Evolutionary conservation across 2,888 invertebrate species (phyloP), one percentile per base, ranked within the genome.

Genomic region (Dasypogon diadema): DNA sequence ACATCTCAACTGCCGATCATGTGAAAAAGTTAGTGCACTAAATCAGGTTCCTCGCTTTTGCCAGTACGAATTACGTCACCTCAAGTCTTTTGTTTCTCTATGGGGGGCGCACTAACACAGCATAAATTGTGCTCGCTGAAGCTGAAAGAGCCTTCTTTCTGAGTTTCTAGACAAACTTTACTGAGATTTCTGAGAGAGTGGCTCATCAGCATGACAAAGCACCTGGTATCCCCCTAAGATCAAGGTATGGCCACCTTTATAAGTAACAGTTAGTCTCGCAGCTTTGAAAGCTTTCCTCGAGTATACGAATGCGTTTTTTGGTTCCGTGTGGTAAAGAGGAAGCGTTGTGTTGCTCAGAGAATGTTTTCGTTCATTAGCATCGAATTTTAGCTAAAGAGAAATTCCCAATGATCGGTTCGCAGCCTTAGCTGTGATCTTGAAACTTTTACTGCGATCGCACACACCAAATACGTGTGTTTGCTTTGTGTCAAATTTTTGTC

Each of bases 51-150:
- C 60, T 60, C 18, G 60, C 60, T 60, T 37, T 37, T 34, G 37
- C 14, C 21, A 22, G 8, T 34, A 16, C 21, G 18, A 60, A 34
- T 60, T 60, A 60, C 60, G 37, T 60, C 60, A 60, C 37, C 26
- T 34, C 60, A 60, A 60, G 5, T 60, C 60, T 60, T 60, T 60
- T 60, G 60, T 60, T 60, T 60, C 58, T 55, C 30, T n/a, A n/a
- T n/a, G n/a, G n/a, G n/a, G 26, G 6, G 34, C 34, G 5, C 34
- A 30, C 34, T 30, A 30, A 30, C 34, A 30, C 10, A 6, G 34
- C 34, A 30, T 10, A 10, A 30, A 10, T 30, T 5, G 34, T 6
- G 10, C 10, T 30, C 34, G 10, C 10, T 30, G 10, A 5, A 30
- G 34, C 34, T 5, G 10, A 10, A 6, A 30, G 34, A 1, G 34